Base-by-base conservation (phyloP, 2,113 vertebrate genomes). In the Tupaia chinensis region DNA sequence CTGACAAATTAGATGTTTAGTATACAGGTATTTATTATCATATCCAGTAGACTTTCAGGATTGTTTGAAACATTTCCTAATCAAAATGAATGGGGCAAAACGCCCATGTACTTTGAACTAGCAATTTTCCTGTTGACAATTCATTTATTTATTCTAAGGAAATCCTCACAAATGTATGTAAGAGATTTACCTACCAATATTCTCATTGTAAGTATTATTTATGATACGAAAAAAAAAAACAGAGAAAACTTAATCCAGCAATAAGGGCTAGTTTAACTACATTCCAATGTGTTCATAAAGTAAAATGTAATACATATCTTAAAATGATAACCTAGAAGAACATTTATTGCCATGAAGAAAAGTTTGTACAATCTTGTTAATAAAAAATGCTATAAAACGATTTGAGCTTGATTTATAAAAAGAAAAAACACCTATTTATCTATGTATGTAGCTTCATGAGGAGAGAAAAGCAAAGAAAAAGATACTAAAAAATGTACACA, bases 331-430 rank as follows among this genome's bases (percentile, higher is more conserved):
- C 15, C 23, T 88, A 81, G 72, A 87, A 87, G 27, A 87, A n/a
- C 87, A 80, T 94, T 94, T 94, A 88, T 82, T 44, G 29, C 58
- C 5, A 32, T 66, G 73, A 72, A 54, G 53, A 93, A 95, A 89
- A 81, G 44, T 77, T 81, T 68, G 58, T 73, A 74, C 10, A 85
- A 65, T 91, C 84, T 91, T 25, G 12, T 90, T 93, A 44, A 78
- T 85, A 91, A 92, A 91, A 89, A 86, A 68, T 87, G 53, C 53
- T 72, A 91, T 61, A 82, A 76, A 93, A 60, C 7, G 54, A 10
- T 85, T 93, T 68, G 11, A 93, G 78, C 32, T 94, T 63, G 89
- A 86, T 84, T 80, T 95, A 72, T 78, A 93, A 91, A 95, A 77
- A n/a, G 22, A 63, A 93, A 22, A 70, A 95, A 93, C 85, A 79